Evolutionary conservation across 2,888 invertebrate species (phyloP).

Genomic region (Apamea anceps): DNA sequence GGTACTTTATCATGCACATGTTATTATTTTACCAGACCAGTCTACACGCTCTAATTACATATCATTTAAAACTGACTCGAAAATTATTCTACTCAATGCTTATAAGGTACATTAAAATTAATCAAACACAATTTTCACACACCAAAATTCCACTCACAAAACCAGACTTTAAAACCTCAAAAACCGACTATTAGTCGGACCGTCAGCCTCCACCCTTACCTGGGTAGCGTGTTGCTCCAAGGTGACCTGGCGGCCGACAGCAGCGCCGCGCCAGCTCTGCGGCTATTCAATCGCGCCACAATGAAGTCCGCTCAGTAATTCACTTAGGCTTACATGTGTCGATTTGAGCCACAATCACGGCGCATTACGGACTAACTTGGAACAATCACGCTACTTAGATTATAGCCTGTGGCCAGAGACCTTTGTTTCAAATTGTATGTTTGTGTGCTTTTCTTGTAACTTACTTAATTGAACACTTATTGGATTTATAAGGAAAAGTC

Average conservation of each 20-base stretch:
- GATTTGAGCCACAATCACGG: slow-evolving; percentile 57
- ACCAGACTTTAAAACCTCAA: not conserved
- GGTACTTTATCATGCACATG: not conserved
- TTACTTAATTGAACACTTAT: slow-evolving; percentile 26
- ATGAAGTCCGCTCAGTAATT: slow-evolving; percentile 61
- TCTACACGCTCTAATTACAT: slow-evolving; percentile 27
- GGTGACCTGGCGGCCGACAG: slow-evolving; percentile 51
- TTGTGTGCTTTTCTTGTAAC: slow-evolving; percentile 33
- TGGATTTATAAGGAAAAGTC: slow-evolving; percentile 13
- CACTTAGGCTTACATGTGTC: slow-evolving; percentile 64
- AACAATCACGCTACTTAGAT: slow-evolving; percentile 62
- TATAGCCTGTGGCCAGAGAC: slow-evolving; percentile 37
- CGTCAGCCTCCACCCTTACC: slow-evolving; percentile 8
- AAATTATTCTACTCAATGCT: slow-evolving; percentile 8
- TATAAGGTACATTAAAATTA: slow-evolving; percentile 11
- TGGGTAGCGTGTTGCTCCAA: slow-evolving; percentile 26
- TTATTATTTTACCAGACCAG: not conserved
- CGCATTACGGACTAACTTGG: slow-evolving; percentile 56
- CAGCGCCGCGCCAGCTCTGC: slow-evolving; percentile 24
- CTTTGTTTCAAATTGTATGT: slow-evolving; percentile 44
- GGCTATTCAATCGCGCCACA: slow-evolving; percentile 54
- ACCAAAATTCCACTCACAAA: slow-evolving; percentile 17
- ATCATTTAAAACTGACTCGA: slow-evolving; percentile 14
- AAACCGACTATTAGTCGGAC: slow-evolving; percentile 12
- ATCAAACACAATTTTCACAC: slow-evolving; percentile 17